Conservation (phyloP, 2,797 vertebrate species). For the Masticophis lateralis region DNA sequence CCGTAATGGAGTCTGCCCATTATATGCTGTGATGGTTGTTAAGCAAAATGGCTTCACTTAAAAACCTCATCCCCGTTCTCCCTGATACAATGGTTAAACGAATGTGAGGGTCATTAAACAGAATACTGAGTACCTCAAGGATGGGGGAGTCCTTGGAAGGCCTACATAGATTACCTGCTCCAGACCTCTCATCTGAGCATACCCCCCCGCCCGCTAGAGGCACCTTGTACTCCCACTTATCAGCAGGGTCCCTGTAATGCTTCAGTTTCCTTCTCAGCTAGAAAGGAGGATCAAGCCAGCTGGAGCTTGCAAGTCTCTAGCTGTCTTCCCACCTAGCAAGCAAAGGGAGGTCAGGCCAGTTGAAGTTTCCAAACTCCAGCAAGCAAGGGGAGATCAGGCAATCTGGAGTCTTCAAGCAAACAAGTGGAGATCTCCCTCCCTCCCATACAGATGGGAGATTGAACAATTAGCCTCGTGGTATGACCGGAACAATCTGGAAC, state of each 20-base stretch:
- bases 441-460: no score
- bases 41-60: background rate
- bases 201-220: background rate
- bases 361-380: background rate
- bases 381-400: background rate
- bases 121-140: background rate
- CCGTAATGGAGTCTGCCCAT: background rate
- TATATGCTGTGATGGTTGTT: background rate
- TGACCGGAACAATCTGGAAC: no score
- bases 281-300: background rate
- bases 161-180: background rate
- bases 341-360: background rate
- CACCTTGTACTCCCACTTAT: background rate
- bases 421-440: background rate
- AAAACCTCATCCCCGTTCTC: background rate
- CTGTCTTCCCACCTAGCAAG: background rate
- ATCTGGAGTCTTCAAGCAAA: background rate
- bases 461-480: no score
- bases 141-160: background rate
- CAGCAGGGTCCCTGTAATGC: background rate
- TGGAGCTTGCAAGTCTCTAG: background rate
- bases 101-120: background rate
- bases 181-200: background rate
- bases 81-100: background rate
- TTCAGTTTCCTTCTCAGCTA: background rate